These are phyloP conservation scores for Oryzias javanicus DNA, from an alignment of 2,113 vertebrate species.

Conservation along the genomic window DNA sequence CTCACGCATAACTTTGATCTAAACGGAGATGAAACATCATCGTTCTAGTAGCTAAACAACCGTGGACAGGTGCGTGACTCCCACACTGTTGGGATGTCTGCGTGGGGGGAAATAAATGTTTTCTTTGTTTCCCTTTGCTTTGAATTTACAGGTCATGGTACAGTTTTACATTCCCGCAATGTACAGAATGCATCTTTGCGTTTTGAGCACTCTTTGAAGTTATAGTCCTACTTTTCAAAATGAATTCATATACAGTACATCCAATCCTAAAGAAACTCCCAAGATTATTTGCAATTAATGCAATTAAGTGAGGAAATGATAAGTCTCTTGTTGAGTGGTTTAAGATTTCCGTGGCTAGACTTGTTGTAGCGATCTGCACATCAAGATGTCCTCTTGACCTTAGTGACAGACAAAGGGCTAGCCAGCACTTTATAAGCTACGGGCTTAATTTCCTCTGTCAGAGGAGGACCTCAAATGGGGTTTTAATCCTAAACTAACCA, in stretches of 20 bases:
- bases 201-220: background rate
- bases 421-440: slow-evolving; percentile 73
- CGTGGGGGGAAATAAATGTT: background rate
- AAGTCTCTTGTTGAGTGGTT: slow-evolving; percentile 56
- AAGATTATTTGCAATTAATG: slow-evolving; percentile 74
- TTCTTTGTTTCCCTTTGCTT: background rate
- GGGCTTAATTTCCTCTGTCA: slow-evolving; percentile 78
- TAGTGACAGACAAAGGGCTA: slow-evolving; percentile 62
- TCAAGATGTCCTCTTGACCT: slow-evolving; percentile 77
- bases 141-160: background rate
- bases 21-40: slow-evolving; percentile 45
- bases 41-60: slow-evolving; percentile 23
- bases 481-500: slow-evolving; percentile 89
- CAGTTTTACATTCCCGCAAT: background rate
- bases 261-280: slow-evolving; percentile 24
- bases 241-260: slow-evolving; percentile 3
- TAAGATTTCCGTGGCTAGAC: slow-evolving; percentile 62
- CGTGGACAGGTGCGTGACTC: slow-evolving; percentile 29
- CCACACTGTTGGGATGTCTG: slow-evolving; percentile 17
- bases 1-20: slow-evolving; percentile 28
- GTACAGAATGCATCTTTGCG: background rate
- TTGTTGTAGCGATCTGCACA: slow-evolving; percentile 63
- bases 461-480: slow-evolving; percentile 76
- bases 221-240: slow-evolving; percentile 9
- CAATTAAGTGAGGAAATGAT: slow-evolving; percentile 61